Percentiles rank a stretch among this genome's conserved stretches.
Evolutionary conservation across 1,140 invertebrate genomes (phyloP).

Genomic region (Physella acuta): DNA sequence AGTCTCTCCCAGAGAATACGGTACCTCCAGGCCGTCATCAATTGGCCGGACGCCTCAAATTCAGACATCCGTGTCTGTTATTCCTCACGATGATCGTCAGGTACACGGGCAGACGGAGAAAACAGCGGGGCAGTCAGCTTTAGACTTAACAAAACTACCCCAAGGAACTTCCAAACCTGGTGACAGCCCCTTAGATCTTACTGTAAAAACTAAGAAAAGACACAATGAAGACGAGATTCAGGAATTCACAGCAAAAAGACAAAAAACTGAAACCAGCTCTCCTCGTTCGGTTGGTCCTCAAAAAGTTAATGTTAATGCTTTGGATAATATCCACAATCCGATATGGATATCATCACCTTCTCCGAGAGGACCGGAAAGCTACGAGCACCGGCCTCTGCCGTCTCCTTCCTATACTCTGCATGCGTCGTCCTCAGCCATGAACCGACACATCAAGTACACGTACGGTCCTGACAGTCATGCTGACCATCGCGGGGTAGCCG

Average conservation of each 20-base stretch:
- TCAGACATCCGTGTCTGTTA: not conserved
- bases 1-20: not conserved
- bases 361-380: not conserved
- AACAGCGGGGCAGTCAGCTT: conserved; percentile 5
- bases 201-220: conserved; percentile 33
- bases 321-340: conserved; percentile 3
- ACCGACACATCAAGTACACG: not conserved
- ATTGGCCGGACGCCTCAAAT: not conserved
- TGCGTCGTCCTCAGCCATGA: not conserved
- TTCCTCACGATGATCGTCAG: not conserved
- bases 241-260: conserved; percentile 14
- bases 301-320: not conserved
- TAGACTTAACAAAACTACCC: conserved; percentile 31
- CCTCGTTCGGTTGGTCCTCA: not conserved
- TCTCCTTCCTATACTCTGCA: conserved; percentile 9
- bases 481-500: not conserved
- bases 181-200: conserved; percentile 37
- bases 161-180: conserved; percentile 15
- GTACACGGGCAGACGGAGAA: conserved; percentile 4
- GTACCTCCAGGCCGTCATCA: not conserved
- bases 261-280: conserved; percentile 13
- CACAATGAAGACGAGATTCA: conserved; percentile 10
- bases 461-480: conserved; percentile 7
- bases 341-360: conserved; percentile 22
- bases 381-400: conserved; percentile 4